These are phyloP conservation scores for Otus sunia DNA, from an alignment of 2,113 vertebrate species.

Conservation along the genomic window DNA sequence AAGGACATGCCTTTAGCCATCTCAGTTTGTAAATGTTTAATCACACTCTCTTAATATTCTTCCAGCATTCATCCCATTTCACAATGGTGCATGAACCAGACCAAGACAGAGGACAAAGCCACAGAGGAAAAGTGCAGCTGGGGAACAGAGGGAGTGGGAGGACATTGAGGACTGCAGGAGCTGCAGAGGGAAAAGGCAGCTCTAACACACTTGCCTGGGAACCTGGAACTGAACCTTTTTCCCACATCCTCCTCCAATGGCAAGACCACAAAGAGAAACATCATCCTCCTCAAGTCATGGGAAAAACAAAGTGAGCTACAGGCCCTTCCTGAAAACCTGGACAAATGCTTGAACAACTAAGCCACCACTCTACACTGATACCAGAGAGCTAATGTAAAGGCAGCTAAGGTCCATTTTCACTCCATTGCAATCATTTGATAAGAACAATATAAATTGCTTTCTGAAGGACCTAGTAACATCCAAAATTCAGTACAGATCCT, in stretches of 20 bases:
- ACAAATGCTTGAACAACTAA: not conserved
- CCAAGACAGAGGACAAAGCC: not conserved
- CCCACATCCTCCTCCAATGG: not conserved
- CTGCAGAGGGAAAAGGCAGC: not conserved
- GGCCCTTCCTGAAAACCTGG: not conserved
- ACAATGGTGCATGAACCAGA: not conserved
- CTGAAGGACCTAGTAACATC: not conserved
- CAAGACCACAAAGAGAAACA: not conserved
- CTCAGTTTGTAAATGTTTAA: not conserved
- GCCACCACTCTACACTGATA: not conserved
- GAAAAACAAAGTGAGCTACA: not conserved
- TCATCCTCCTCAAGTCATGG: not conserved
- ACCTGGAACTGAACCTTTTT: not conserved
- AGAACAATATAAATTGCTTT: not conserved
- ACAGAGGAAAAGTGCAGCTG: not conserved
- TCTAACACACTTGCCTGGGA: not conserved
- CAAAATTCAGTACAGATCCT: not conserved
- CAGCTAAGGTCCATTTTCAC: not conserved
- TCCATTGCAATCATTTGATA: not conserved
- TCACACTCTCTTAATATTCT: not conserved
- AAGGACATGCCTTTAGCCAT: not conserved
- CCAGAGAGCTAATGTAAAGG: not conserved
- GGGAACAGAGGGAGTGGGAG: not conserved
- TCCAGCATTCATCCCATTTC: not conserved
- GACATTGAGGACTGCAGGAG: not conserved